Evolutionary conservation across 2,888 invertebrate species (phyloP), one percentile per base, ranked within the genome.

Genomic region (Morpho achilles): DNA sequence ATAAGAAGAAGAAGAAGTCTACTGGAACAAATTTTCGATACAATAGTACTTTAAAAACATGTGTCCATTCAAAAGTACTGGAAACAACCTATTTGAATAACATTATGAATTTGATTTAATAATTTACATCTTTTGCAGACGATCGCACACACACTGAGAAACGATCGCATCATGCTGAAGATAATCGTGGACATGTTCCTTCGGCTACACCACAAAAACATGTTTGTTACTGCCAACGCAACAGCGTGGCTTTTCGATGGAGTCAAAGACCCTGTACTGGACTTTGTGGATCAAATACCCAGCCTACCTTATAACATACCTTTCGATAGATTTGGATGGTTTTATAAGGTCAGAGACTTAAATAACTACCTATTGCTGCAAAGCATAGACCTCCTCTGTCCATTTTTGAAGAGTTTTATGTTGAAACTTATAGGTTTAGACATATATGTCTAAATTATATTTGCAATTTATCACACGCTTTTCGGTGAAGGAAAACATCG

Each of bases 271-370:
- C 84, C 91, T 0, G 73, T 97, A 7, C 83, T 97, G 47, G 82
- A 91, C 0, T 73, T 97, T 7, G 84, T 97, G 32, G 76, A 92
- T 65, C 67, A 94, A 58, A 90, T 92, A 50, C 62, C 84, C 50
- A 75, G 91, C 68, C 61, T 94, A 44, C 87, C 87, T 48, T 65
- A 92, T 16, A 66, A 84, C 2, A 92, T 96, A 66, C 95, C 96
- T 0, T 95, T 92, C 68, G 93, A 93, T 45, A 94, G 93, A 71
- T 97, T 98, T 79, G 97, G 95, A 8, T 96, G 97, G 95, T 95
- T 98, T 76, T 95, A 94, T 74, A 86, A 83, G 54, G 96, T 96
- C 79, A 92, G 93, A 7, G 32, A 32, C 32, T 32, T 32, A 32
- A 32, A 32, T 32, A 32, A 32, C 16, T 16, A 16, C 16, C 32